Base-by-base conservation (phyloP, 2,113 vertebrate species). In the Mugil cephalus region DNA sequence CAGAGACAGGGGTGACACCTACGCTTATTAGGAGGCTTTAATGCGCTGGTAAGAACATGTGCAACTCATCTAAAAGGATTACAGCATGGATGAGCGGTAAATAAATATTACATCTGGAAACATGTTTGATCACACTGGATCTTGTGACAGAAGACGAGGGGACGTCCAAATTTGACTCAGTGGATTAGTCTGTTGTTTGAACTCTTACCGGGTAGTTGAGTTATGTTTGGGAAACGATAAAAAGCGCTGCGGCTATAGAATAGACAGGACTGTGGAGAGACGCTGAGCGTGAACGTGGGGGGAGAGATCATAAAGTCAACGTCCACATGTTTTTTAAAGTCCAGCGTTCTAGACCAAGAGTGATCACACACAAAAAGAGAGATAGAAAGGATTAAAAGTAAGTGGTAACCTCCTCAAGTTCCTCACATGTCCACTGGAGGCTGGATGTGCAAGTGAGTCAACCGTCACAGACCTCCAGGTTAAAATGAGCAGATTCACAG, bases 1-100 rank as follows among this genome's bases (percentile, higher is more conserved):
- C 67, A 74, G 69, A 86, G 69, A 84, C 45, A 12, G 51, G 69
- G 68, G 79, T 68, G 85, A 89, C 88, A 83, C 87, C 84, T 74
- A 62, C 17, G 60, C 77, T 75, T 72, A 78, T 85, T 73, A 84
- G 68, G 70, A 53, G 69, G 73, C 82, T 85, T 77, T 77, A 78
- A 86, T 72, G 21, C 19, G 65, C 59, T 34, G 46, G 52, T 52
- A 52, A 21, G 21, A 77, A 78, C 53, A 55, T 30, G 54, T 46
- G 55, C 52, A 39, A 18, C 15, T 65, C 62, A 7, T 63, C 56
- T 60, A 65, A 69, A 60, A 0, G 18, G 69, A 68, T 11, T 50
- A 46, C 17, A 50, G 45, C 18, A 12, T 19, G 43, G 18, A 64
- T 72, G 60, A 73, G 74, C 74, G 1, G 63, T 19, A 70, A 71